Evolutionary conservation across 1,140 invertebrate species (phyloP), one percentile per base, ranked within the genome.

Genomic region (Lethrus apterus): DNA sequence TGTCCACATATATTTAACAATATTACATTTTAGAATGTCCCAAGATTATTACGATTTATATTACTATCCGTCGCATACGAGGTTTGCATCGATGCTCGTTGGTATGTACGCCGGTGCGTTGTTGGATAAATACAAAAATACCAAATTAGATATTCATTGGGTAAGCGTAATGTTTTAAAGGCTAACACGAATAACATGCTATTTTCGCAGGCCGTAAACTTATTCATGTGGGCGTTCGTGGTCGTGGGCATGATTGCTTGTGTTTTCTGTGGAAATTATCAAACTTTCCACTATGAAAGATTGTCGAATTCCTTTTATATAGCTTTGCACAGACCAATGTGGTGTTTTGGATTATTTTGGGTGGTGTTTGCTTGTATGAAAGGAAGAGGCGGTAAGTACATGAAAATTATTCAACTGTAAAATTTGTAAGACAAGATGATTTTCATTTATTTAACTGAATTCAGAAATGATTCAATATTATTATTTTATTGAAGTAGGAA

Each of bases 41-140:
- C 17, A 32, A 21, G 10, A 9, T 10, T 44, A 44, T 15, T 33
- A 44, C 13, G 17, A 1, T 8, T 44, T 32, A 17, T 44, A 31
- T 15, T 44, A 44, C 17, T 44, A 44, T 11, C 35, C 45, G 20
- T 41, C 36, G 8, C 45, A 47, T 17, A 35, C 32, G 11, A 38
- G 45, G 11, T 10, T 35, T 19, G 29, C 45, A n/a, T 15, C 45
- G 13, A 41, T 34, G 45, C 13, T 47, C n/a, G 23, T 44, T 20
- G 42, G 42, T 8, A 20, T 20, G 3, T 11, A 14, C 9, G 7
- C 31, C 7, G 42, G 42, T 18, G 30, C 42, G 9, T 31, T 44
- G 21, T 20, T 44, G 13, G 21, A 42, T 29, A 15, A 14, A 8
- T 29, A 15, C 11, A 42, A 19, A 19, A 8, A 42, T 17, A 14